Evolutionary conservation across 2,888 invertebrate genomes (phyloP).

Genomic region (Flabesymbios commensalis): DNA sequence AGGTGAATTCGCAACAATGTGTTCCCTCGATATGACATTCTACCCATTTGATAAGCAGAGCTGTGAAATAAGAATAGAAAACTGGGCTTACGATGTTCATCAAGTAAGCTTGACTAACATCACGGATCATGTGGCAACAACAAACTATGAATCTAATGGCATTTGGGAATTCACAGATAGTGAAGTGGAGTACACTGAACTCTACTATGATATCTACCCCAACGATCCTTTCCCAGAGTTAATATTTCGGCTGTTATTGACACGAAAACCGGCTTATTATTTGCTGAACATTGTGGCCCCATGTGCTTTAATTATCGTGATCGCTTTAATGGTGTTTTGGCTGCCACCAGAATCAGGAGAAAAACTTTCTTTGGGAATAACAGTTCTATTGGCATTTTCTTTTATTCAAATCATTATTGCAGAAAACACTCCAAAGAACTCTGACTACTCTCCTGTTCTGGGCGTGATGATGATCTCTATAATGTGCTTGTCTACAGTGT

Average conservation of each 20-base stretch:
- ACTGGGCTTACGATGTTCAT: conserved; percentile 11
- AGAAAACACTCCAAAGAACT: conserved; percentile 1
- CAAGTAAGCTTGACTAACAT: neutral
- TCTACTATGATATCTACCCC: neutral
- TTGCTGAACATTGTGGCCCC: conserved; percentile 6
- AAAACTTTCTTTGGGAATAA: conserved; percentile 9
- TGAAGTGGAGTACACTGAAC: neutral
- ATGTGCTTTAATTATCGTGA: neutral
- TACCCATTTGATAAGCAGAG: conserved; percentile 15
- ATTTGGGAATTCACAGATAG: neutral
- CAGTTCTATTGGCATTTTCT: conserved; percentile 10
- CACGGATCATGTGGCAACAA: neutral
- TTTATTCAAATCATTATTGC: conserved; percentile 1
- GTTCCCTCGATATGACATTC: conserved; percentile 13
- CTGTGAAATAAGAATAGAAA: conserved; percentile 9
- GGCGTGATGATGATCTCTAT: too few species aligned
- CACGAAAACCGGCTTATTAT: conserved; percentile 7
- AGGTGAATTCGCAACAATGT: conserved; percentile 5
- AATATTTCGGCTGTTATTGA: neutral
- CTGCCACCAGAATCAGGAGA: conserved; percentile 10
- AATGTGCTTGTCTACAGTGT: too few species aligned
- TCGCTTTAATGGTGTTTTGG: conserved; percentile 4
- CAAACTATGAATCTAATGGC: neutral
- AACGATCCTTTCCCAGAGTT: neutral
- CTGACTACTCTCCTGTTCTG: neutral